phyloP scores from a whole-genome alignment of 2,888 invertebrate genomes.

The Therioaphis trifolii region DNA sequence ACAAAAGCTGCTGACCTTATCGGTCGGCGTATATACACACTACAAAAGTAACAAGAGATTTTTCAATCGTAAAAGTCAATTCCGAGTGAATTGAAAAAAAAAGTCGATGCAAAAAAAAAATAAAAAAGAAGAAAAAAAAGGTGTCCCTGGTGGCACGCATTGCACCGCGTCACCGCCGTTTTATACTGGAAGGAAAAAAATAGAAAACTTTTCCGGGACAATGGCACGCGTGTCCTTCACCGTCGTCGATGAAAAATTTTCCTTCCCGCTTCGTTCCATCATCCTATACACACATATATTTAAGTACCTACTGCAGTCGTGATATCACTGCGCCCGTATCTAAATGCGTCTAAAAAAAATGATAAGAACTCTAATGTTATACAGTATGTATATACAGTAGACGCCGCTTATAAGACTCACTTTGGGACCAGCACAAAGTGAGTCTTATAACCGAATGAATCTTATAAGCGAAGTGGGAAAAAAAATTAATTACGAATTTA shows the following conservation, averaged over 20 bases:
- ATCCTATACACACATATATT: background rate
- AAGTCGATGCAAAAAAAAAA: slow-evolving; percentile 24
- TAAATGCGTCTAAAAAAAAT: too few relatives aligned
- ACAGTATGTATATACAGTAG: too few relatives aligned
- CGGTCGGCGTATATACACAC: slow-evolving; percentile 20
- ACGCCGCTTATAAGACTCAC: too few relatives aligned
- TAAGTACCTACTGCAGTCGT: too few relatives aligned
- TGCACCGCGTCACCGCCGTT: slow-evolving; percentile 8
- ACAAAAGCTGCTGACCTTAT: slow-evolving; percentile 62
- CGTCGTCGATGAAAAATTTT: slow-evolving; percentile 11
- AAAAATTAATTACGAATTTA: too few relatives aligned
- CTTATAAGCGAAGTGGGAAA: too few relatives aligned
- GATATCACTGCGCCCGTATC: too few relatives aligned
- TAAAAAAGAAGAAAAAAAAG: slow-evolving; percentile 24
- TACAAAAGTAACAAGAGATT: slow-evolving; percentile 50
- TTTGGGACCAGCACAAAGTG: too few relatives aligned
- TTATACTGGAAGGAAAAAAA: slow-evolving; percentile 27
- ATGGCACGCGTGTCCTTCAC: slow-evolving; percentile 37
- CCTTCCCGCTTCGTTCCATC: background rate
- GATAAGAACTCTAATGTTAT: too few relatives aligned
- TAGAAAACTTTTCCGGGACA: slow-evolving; percentile 48
- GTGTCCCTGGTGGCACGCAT: slow-evolving; percentile 53
- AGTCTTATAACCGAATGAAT: too few relatives aligned
- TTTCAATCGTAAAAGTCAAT: slow-evolving; percentile 61
- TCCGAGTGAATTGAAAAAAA: slow-evolving; percentile 54